Conservation (phyloP, 2,113 vertebrate species). For the Rallus limicola region DNA sequence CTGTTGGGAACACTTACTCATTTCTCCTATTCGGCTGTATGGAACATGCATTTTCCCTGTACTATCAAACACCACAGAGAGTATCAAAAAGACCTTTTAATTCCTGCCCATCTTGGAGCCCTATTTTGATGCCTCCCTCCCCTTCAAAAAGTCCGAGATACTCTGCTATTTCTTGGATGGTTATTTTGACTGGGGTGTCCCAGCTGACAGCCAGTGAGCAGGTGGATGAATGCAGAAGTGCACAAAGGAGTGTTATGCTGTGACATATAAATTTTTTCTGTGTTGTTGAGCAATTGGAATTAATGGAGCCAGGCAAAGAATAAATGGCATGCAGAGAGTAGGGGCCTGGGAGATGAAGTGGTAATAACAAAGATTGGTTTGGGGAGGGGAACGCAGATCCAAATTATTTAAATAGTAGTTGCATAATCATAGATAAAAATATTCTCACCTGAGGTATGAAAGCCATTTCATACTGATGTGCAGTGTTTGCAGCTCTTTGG, state of each 20-base stretch:
- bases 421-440: background rate
- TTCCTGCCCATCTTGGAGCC: background rate
- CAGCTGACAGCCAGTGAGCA: no score
- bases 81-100: accelerated
- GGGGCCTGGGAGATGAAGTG: background rate
- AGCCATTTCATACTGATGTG: background rate
- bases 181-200: background rate
- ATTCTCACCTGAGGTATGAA: background rate
- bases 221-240: background rate
- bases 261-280: background rate
- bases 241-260: background rate
- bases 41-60: background rate
- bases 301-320: background rate
- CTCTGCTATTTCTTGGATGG: background rate
- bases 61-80: background rate
- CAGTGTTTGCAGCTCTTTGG: background rate
- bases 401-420: background rate
- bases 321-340: background rate
- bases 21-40: background rate
- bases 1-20: background rate
- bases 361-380: background rate
- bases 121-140: accelerated
- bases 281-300: background rate
- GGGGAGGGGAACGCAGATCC: background rate
- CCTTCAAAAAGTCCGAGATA: background rate